Percentiles rank a stretch among this genome's conserved stretches.
Conservation (phyloP, 2,797 vertebrate genomes). For the Atherinosoma microstoma region DNA sequence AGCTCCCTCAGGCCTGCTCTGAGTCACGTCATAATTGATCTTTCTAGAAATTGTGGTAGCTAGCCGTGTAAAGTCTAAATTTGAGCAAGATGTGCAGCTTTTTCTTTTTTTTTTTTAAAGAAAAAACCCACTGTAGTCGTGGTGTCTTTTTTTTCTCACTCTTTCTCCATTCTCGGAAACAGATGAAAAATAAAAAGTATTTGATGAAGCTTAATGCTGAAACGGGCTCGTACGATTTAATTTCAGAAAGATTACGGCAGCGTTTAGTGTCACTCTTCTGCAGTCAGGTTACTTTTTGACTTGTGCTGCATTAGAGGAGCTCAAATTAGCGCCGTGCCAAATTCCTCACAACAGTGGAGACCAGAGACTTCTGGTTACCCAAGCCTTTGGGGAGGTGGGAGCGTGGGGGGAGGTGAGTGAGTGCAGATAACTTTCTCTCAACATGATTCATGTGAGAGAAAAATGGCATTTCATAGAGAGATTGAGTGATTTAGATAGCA, state of each 20-base stretch:
- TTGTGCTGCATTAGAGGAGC: conserved; percentile 62
- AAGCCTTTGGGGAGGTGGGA: conserved; percentile 13
- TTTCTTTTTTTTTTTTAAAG: conserved; percentile 3
- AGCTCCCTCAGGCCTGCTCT: conserved; percentile 80
- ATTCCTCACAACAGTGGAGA: conserved; percentile 74
- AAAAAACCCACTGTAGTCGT: conserved; percentile 42
- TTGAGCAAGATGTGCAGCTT: conserved; percentile 80
- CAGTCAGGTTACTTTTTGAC: conserved; percentile 38
- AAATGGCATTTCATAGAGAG: conserved; percentile 72
- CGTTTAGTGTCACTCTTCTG: conserved; percentile 46
- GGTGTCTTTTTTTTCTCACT: conserved; percentile 50
- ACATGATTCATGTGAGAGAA: conserved; percentile 69
- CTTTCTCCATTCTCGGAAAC: conserved; percentile 43
- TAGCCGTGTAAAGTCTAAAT: conserved; percentile 78
- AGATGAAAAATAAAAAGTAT: conserved; percentile 49
- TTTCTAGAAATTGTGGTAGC: conserved; percentile 82
- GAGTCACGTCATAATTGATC: conserved; percentile 85
- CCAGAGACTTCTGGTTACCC: conserved; percentile 55
- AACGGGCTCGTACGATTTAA: conserved; percentile 47
- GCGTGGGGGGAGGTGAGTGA: neutral
- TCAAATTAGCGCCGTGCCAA: conserved; percentile 69
- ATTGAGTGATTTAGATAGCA: conserved; percentile 77
- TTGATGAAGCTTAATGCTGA: conserved; percentile 59
- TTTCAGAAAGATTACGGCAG: conserved; percentile 43
- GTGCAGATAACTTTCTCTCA: conserved; percentile 56